A percentile compares a stretch with the other conserved stretches of the same genome.
Conservation (phyloP, 2,888 invertebrate species). For the Salticus scenicus region DNA sequence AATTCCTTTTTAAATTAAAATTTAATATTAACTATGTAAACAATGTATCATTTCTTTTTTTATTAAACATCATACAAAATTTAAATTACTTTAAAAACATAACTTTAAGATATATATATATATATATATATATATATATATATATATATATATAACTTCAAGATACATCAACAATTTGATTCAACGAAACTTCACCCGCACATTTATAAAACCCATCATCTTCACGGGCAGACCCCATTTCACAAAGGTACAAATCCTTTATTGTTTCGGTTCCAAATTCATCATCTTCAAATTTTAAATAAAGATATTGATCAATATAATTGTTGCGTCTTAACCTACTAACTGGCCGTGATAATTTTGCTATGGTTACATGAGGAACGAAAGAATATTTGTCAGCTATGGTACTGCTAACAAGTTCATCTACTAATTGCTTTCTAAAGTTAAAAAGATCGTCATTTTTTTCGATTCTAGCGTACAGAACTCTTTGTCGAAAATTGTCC, state of each 20-base stretch:
- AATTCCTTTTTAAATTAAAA: too few species aligned
- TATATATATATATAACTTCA: too few species aligned
- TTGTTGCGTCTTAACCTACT: slow-evolving; percentile 74
- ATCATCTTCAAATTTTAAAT: slow-evolving; percentile 73
- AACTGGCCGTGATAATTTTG: slow-evolving; percentile 76
- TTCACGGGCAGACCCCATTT: slow-evolving; percentile 74
- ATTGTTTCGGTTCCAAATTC: slow-evolving; percentile 75
- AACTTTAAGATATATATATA: too few species aligned
- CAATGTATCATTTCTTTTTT: too few species aligned
- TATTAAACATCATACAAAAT: too few species aligned
- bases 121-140: too few species aligned
- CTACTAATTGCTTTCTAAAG: slow-evolving; percentile 74
- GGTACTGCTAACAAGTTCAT: slow-evolving; percentile 73
- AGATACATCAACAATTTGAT: slow-evolving; percentile 7
- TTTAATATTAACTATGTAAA: too few species aligned
- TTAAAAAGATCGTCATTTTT: slow-evolving; percentile 74
- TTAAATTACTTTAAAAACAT: too few species aligned
- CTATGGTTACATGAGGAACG: slow-evolving; percentile 77
- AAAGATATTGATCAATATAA: slow-evolving; percentile 74
- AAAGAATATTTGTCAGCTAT: slow-evolving; percentile 76
- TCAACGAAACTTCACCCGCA: slow-evolving; percentile 64
- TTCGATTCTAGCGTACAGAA: slow-evolving; percentile 75
- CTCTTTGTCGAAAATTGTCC: slow-evolving; percentile 75
- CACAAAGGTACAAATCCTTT: slow-evolving; percentile 75
- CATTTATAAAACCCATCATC: slow-evolving; percentile 76